A percentile compares a stretch with the other conserved stretches of the same genome.
Conservation (phyloP, 1,140 invertebrate species). For the Ganaspis sp. region DNA sequence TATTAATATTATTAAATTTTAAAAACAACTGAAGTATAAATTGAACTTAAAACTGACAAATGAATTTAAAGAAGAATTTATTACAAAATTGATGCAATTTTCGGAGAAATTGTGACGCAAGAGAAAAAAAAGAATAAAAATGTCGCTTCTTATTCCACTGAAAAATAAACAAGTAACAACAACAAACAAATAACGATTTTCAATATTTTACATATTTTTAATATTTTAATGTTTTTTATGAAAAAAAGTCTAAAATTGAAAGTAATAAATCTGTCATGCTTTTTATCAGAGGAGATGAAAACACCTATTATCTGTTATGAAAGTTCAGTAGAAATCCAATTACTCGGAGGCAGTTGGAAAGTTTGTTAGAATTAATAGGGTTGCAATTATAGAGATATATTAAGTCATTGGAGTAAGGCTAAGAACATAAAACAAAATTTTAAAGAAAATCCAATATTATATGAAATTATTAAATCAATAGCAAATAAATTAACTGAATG, state of each 20-base stretch:
- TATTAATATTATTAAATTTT: neutral
- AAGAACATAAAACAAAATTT: neutral
- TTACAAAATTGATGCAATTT: neutral
- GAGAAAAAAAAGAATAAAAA: neutral
- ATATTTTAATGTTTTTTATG: neutral
- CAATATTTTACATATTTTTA: too few relatives aligned
- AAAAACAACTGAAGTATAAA: neutral
- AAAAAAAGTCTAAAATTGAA: neutral
- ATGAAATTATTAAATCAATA: too few relatives aligned
- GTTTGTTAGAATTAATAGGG: conserved; percentile 10
- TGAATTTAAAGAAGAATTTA: neutral
- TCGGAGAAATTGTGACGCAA: neutral
- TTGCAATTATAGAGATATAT: neutral
- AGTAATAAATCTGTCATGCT: neutral
- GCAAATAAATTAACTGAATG: too few relatives aligned
- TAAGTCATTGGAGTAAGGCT: neutral
- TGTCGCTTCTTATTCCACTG: too few relatives aligned
- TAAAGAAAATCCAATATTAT: too few relatives aligned
- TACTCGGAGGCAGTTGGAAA: neutral
- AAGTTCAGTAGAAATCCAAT: conserved; percentile 12
- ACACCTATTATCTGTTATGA: conserved; percentile 12
- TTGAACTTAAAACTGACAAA: neutral
- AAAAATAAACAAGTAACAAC: too few relatives aligned
- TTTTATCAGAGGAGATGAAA: neutral
- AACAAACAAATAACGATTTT: neutral